Evolutionary conservation across 2,113 vertebrate species (phyloP), one percentile per base, ranked within the genome.

Genomic region (Myotis brandtii): DNA sequence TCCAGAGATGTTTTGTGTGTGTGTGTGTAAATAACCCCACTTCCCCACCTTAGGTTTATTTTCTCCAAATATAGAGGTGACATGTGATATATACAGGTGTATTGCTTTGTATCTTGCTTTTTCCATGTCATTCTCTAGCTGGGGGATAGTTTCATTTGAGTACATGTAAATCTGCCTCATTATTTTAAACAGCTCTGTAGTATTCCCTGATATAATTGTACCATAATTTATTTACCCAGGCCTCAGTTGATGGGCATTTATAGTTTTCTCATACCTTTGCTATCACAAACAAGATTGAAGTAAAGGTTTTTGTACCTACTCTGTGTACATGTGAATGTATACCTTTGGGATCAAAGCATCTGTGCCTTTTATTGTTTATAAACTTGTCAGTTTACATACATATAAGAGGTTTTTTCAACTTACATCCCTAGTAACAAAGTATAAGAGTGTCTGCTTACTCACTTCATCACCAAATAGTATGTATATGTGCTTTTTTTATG

Each of bases 121-220:
- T 89, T 70, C n/a, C 25, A 21, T 67, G 46, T 79, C 77, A 34
- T 70, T 81, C 30, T 89, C 1, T 76, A 80, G 13, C 32, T 86
- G 82, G 62, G 73, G 25, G 23, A 18, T 86, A 56, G 48, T 52
- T 89, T 95, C 48, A 64, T 91, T 93, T 93, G 30, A 77, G 18
- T 72, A 56, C 5, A 32, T 62, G 9, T 86, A 95, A 81, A 89
- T 82, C n/a, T 93, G 59, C 37, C 46, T 89, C 25, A 40, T 88
- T 72, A 64, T 87, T 96, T 95, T 81, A 82, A 91, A 77, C 18
- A 81, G 30, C 73, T 64, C 18, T 46, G 40, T 95, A 59, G n/a
- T 83, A 62, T 77, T 82, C 30, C 13, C 27, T 73, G 25, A 2
- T 93, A 5, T 89, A 83, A 81, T 87, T 87, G 18, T 86, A 40